Evolutionary conservation across 2,797 vertebrate genomes (phyloP), one percentile per base, ranked within the genome.

Genomic region (Fistularia tabacaria): DNA sequence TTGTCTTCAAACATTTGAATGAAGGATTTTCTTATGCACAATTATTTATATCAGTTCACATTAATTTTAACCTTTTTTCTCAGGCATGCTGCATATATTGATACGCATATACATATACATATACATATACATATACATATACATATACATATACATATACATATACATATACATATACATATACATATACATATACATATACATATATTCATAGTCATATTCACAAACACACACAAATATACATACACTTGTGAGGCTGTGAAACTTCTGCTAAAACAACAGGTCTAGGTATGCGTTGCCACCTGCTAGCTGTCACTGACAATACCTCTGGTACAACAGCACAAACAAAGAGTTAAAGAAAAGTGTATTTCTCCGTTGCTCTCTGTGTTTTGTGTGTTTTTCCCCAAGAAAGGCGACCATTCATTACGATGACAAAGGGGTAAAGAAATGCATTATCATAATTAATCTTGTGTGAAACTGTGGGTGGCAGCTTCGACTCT

Each of bases 401-500:
- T 76, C 69, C 69, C 89, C 86, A 88, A 80, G 82, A 93, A 94
- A 93, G 92, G 90, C 83, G 89, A 87, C 91, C 90, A 96, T 96
- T 96, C 94, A 95, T 95, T 92, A 92, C 78, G 78, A 85, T 90
- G 91, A 96, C 94, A 96, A 96, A 95, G 86, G 90, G 84, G 81
- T 84, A 92, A 93, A 94, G 93, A 94, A 95, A 94, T 93, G 92
- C 92, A 94, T 95, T 95, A 95, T 95, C 93, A 96, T 95, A 94
- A 96, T 96, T 92, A 95, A 92, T 91, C 89, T 91, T 91, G 93
- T 94, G 92, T 89, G 90, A 92, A 92, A 79, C 90, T 85, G 92
- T 96, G 93, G 94, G 94, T 96, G 94, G 94, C 91, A 89, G 76
- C 76, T 82, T 71, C 67, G 73, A 55, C 69, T 76, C 72, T 72